Base-by-base conservation (phyloP, 2,797 vertebrate species). In the Centropyge bicolor region DNA sequence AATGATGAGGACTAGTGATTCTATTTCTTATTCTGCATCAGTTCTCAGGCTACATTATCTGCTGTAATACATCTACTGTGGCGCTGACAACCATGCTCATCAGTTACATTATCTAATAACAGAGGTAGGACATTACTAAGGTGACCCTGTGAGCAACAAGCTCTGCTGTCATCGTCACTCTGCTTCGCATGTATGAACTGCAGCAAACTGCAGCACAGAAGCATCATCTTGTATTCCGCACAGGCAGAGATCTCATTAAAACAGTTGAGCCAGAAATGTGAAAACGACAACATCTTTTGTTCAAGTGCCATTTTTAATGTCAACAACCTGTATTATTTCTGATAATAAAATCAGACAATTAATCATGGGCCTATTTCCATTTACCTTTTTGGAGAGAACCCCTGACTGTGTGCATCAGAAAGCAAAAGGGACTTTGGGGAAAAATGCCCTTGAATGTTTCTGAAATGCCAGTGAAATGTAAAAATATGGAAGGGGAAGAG, bases 401-500 rank as follows among this genome's bases (percentile, higher is more conserved):
- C 16, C 45, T 62, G 35, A 6, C 31, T 48, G 22, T 65, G 54
- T 40, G 31, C n/a, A 56, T 59, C 24, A 76, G n/a, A 75, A 74
- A 76, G 27, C 46, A 82, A 54, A 55, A 45, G 61, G 46, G 51
- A 66, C 35, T 41, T 70, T 70, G 17, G 27, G 38, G 49, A 68
- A 40, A 72, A 71, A 82, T 76, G 67, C 1, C 81, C 76, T 83
- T 90, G 57, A 89, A 80, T 22, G 65, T 82, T 54, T 76, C 76
- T 74, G 13, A 78, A 70, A 84, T 64, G 68, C 35, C 54, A 78
- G 36, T 16, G 38, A 82, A 75, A 70, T 81, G n/a, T 24, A 52
- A 60, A 82, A 83, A 63, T 22, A 70, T 66, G 40, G 45, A 48
- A 49, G 49, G 31, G 64, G 72, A 27, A 38, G 46, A 49, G 9